Percentiles rank a stretch among this genome's conserved stretches.
phyloP scores from a whole-genome alignment of 2,113 vertebrate species.

The Meleagris gallopavo region DNA sequence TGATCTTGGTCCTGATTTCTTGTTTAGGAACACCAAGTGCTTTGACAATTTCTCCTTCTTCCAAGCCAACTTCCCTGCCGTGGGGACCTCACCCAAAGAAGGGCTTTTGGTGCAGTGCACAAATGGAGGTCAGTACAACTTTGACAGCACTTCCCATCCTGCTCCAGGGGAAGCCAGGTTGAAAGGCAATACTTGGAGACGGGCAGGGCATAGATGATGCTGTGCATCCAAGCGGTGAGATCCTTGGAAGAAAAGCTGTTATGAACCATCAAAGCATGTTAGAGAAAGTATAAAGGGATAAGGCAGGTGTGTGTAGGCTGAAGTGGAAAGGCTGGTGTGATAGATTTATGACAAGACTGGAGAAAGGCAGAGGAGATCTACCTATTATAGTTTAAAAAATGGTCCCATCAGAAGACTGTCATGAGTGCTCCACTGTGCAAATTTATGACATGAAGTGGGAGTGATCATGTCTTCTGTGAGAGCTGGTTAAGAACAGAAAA shows the following conservation, averaged over 20 bases:
- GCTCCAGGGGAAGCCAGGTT: neutral
- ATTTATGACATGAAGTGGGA: conserved; percentile 59
- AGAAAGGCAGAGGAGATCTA: conserved; percentile 36
- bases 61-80: neutral
- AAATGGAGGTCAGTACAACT: neutral
- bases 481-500: neutral
- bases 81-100: neutral
- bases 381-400: conserved; percentile 52
- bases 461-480: conserved; percentile 29
- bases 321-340: conserved; percentile 38
- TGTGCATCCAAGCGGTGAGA: neutral
- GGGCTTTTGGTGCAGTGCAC: neutral
- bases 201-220: neutral
- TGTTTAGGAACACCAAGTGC: neutral
- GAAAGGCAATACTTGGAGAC: neutral
- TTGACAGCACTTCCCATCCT: neutral
- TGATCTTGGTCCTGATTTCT: neutral
- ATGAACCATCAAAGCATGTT: neutral
- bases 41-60: neutral
- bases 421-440: conserved; percentile 8
- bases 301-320: conserved; percentile 58
- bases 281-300: conserved; percentile 3
- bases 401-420: conserved; percentile 30
- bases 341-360: conserved; percentile 58
- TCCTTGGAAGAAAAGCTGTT: neutral